Evolutionary conservation across 2,113 vertebrate species (phyloP), one percentile per base, ranked within the genome.

Genomic region (Oreochromis spilurus): DNA sequence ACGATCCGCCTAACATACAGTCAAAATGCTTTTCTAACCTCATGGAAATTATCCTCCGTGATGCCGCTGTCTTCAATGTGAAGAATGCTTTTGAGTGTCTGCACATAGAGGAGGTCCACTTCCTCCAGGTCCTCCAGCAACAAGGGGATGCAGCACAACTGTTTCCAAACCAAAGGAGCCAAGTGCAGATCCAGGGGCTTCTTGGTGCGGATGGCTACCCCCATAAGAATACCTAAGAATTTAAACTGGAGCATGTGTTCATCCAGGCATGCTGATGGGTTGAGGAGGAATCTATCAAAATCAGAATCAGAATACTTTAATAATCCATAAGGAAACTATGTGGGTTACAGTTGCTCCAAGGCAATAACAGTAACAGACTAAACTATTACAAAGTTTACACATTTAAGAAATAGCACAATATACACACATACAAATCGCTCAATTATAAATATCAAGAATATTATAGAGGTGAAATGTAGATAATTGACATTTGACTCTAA

Each of bases 211-310:
- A 97, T 94, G 79, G 97, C 97, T 86, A 97, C 97, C 1, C 96
- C 97, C 97, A 97, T 97, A 92, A 97, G 95, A 87, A 97, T 96
- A 48, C 96, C 97, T 94, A 97, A 89, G 82, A 97, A 97, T 67
- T 93, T 95, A 17, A 97, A 97, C 95, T 97, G 96, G 29, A 96
- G 90, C 94, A 97, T 94, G 94, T 97, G 96, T 10, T 97, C 96
- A 2, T 97, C 95, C 26, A 96, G 91, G 79, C 93, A 89, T 2
- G 96, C 91, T 0, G 96, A 96, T 1, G 97, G 96, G 92, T 96
- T 97, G 40, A 97, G 54, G 52, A 97, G 93, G 90, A 97, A 97
- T 89, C 97, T 97, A 21, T 0, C 57, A 58, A 31, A 31, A 31
- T 58, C 26, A 31, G 26, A 60, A 60, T 60, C 26, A 60, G 14